Percentiles rank a stretch among this genome's conserved stretches.
These are phyloP conservation scores for Pachyramphus minor DNA, from an alignment of 2,113 vertebrate genomes.

Conservation along the genomic window DNA sequence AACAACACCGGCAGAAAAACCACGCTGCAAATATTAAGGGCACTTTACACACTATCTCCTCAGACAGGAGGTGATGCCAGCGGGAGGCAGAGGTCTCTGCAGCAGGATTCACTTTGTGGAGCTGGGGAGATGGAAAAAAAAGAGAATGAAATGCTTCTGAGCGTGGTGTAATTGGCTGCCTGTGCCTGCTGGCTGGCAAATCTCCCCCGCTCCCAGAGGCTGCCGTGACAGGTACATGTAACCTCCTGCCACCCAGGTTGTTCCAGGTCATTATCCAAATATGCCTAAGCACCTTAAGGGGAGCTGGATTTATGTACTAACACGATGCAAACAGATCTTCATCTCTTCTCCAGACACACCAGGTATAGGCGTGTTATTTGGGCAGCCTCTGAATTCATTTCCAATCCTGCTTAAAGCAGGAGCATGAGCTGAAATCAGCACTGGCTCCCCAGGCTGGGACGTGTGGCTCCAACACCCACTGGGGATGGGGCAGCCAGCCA, in stretches of 20 bases:
- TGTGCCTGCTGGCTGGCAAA: slow-evolving; percentile 6
- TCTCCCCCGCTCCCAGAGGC: background rate
- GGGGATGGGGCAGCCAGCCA: background rate
- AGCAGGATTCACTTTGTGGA: background rate
- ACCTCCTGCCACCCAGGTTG: slow-evolving; percentile 17
- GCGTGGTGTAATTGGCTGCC: background rate
- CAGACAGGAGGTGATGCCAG: background rate
- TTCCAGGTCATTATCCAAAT: slow-evolving; percentile 39
- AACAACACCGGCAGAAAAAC: fast-evolving
- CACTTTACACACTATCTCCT: background rate
- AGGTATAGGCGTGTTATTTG: background rate
- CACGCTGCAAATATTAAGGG: fast-evolving
- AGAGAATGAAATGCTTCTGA: background rate
- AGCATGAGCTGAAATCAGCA: background rate
- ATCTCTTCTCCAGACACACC: background rate
- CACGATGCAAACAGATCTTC: background rate
- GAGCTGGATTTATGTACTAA: slow-evolving; percentile 7
- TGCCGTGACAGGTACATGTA: background rate
- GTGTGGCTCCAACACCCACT: background rate
- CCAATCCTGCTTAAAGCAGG: fast-evolving
- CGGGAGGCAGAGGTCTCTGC: background rate
- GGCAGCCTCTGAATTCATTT: background rate
- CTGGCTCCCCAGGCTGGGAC: background rate
- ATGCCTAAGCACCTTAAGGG: background rate
- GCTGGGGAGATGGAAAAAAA: background rate